phyloP scores from a whole-genome alignment of 2,888 invertebrate species.

The Cybosia mesomella region DNA sequence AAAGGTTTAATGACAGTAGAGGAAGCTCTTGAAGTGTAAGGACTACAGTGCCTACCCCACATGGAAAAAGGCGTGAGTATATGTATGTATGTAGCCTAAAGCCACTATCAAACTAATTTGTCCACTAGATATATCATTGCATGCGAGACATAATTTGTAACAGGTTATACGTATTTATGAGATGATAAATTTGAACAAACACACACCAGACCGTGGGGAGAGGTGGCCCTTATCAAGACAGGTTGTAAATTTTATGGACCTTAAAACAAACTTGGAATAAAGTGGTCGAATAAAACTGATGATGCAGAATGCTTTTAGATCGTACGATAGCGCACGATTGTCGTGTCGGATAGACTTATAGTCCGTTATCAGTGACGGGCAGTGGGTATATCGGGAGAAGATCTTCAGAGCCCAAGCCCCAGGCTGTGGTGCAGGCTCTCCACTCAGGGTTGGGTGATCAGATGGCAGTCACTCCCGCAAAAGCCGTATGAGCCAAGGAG shows the following conservation, averaged over 20 bases:
- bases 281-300: constrained; percentile 59
- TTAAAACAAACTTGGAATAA: constrained; percentile 67
- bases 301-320: constrained; percentile 35
- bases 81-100: not conserved
- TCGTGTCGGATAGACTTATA: constrained; percentile 23
- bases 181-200: constrained; percentile 69
- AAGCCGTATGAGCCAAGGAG: too few relatives aligned
- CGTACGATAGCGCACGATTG: constrained; percentile 20
- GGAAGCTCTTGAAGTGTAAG: too few relatives aligned
- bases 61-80: not conserved
- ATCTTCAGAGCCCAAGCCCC: too few relatives aligned
- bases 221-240: constrained; percentile 57
- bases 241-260: constrained; percentile 70
- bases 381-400: too few relatives aligned
- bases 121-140: constrained; percentile 45
- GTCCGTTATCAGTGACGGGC: too few relatives aligned
- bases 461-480: too few relatives aligned
- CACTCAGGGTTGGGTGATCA: too few relatives aligned
- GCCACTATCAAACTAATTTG: constrained; percentile 27
- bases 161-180: constrained; percentile 67
- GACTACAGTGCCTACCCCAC: too few relatives aligned
- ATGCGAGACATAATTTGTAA: constrained; percentile 40
- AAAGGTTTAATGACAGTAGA: too few relatives aligned
- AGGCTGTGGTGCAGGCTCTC: too few relatives aligned
- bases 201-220: constrained; percentile 48